These are phyloP conservation scores for Eulemur rufifrons DNA, from an alignment of 2,113 vertebrate species.

Conservation along the genomic window DNA sequence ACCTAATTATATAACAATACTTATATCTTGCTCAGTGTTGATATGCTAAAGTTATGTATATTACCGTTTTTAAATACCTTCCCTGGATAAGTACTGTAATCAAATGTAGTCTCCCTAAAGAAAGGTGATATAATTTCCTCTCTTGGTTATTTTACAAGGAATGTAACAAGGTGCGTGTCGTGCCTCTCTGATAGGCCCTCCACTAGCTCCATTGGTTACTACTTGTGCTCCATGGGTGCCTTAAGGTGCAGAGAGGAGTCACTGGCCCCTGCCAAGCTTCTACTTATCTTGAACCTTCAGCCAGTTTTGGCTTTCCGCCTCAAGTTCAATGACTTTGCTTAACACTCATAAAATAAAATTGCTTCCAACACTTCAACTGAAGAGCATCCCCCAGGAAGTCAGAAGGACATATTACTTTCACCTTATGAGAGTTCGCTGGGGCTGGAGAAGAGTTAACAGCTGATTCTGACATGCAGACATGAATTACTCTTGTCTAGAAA, in stretches of 20 bases:
- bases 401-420: not conserved
- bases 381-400: not conserved
- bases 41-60: conserved; percentile 59
- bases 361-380: not conserved
- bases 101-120: conserved; percentile 10
- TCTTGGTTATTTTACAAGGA: conserved; percentile 3
- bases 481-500: not conserved
- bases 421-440: not conserved
- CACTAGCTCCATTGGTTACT: not conserved
- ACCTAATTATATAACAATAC: not conserved
- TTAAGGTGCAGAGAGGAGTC: not conserved
- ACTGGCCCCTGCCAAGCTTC: not conserved
- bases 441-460: not conserved
- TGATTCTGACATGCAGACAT: not conserved
- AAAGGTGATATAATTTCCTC: not conserved
- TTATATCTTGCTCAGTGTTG: conserved; percentile 29
- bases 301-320: not conserved
- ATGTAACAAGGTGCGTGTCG: not conserved
- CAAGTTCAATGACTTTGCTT: not conserved
- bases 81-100: conserved; percentile 28
- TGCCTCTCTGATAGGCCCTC: not conserved
- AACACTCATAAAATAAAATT: not conserved
- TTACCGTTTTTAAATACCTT: conserved; percentile 43
- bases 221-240: not conserved
- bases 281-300: not conserved